Conservation (phyloP, 1,140 invertebrate species). For the Nephila pilipes region DNA sequence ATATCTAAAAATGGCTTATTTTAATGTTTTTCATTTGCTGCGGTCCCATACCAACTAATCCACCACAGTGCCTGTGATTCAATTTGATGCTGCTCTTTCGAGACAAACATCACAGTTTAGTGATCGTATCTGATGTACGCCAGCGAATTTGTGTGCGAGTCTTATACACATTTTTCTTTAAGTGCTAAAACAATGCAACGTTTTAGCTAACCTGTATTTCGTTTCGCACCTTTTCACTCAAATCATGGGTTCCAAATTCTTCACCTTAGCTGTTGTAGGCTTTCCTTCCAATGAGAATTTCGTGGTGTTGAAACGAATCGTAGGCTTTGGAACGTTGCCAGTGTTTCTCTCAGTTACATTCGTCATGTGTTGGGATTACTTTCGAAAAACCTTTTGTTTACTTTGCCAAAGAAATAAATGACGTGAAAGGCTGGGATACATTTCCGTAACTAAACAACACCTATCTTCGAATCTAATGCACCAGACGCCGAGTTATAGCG, state of each 20-base stretch:
- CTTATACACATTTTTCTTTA: too few relatives aligned
- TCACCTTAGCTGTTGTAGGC: not conserved
- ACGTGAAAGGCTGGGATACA: constrained; percentile 24
- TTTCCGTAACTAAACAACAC: constrained; percentile 2
- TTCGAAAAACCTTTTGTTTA: constrained; percentile 32
- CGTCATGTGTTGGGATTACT: constrained; percentile 33
- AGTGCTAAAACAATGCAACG: too few relatives aligned
- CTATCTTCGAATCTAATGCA: not conserved
- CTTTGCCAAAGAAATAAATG: constrained; percentile 32
- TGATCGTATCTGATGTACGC: too few relatives aligned
- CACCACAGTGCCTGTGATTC: too few relatives aligned
- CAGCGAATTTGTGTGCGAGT: too few relatives aligned
- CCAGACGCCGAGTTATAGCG: not conserved
- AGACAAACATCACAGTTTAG: too few relatives aligned
- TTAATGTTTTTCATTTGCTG: too few relatives aligned
- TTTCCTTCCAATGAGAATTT: constrained; percentile 6
- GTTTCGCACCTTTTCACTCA: not conserved
- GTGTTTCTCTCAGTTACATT: constrained; percentile 5
- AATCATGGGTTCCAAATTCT: not conserved
- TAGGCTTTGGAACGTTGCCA: not conserved
- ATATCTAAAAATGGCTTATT: too few relatives aligned
- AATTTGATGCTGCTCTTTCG: too few relatives aligned
- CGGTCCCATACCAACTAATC: too few relatives aligned
- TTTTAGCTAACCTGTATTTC: not conserved
- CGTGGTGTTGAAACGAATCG: not conserved